These are phyloP conservation scores for Heteromormyrus szaboi DNA, from an alignment of 2,797 vertebrate species.

Conservation along the genomic window DNA sequence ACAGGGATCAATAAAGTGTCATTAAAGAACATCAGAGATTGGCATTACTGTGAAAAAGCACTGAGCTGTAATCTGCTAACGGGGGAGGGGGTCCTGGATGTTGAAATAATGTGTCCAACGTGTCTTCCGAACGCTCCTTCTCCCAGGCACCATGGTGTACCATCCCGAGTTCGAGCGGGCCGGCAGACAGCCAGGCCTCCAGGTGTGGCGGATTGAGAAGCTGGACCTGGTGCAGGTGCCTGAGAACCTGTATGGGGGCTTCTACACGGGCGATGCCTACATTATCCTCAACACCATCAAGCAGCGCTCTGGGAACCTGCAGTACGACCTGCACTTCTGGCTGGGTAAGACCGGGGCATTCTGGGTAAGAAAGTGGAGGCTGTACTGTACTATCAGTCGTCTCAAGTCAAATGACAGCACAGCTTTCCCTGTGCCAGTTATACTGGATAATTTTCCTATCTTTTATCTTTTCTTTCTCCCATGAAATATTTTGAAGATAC, in stretches of 20 bases:
- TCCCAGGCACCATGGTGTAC: conserved; percentile 73
- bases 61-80: neutral
- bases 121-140: neutral
- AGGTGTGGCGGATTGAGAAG: conserved; percentile 95
- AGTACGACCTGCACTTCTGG: conserved; percentile 96
- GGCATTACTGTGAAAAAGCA: neutral
- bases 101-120: neutral
- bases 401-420: neutral
- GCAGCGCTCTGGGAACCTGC: conserved; percentile 79
- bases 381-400: neutral
- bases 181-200: conserved; percentile 80
- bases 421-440: neutral
- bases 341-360: conserved; percentile 65
- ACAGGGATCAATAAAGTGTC: neutral
- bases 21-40: neutral
- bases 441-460: neutral
- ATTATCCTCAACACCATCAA: conserved; percentile 89
- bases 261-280: conserved; percentile 91
- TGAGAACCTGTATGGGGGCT: conserved; percentile 79
- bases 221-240: conserved; percentile 91
- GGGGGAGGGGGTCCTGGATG: neutral
- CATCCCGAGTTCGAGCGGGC: conserved; percentile 86
- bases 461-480: neutral
- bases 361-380: neutral
- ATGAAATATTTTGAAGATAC: neutral